A percentile compares a stretch with the other conserved stretches of the same genome.
These are phyloP conservation scores for Varanus komodoensis DNA, from an alignment of 2,113 vertebrate genomes.

Conservation along the genomic window DNA sequence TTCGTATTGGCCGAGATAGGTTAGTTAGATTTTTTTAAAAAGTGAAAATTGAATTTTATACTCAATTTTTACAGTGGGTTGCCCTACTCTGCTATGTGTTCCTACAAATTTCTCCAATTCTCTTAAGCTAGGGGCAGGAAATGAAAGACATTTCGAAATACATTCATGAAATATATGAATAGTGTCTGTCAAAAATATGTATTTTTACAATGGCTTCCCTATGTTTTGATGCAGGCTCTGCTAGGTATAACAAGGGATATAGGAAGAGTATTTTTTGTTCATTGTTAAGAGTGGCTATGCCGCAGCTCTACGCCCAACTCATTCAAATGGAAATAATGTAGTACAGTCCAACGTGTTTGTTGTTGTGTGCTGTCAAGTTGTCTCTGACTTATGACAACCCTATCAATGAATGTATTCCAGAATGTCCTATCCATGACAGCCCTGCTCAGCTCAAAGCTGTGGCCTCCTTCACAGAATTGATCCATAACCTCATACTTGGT, in stretches of 20 bases:
- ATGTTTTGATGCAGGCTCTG: conserved; percentile 13
- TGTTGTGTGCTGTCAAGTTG: too few species aligned
- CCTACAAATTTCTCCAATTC: background rate
- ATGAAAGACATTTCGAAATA: background rate
- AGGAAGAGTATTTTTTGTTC: background rate
- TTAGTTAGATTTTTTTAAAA: background rate
- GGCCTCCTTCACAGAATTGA: too few species aligned
- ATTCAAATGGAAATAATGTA: background rate
- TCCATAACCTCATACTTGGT: too few species aligned
- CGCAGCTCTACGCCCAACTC: background rate
- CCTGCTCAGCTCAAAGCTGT: too few species aligned
- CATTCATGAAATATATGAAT: background rate
- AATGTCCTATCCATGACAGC: too few species aligned
- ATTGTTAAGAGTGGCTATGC: background rate
- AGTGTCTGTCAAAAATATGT: background rate
- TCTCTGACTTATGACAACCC: too few species aligned
- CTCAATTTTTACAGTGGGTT: background rate
- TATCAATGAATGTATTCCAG: too few species aligned
- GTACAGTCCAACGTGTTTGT: background rate
- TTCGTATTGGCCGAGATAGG: background rate
- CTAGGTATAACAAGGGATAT: background rate
- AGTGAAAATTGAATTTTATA: background rate
- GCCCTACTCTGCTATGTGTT: conserved; percentile 16
- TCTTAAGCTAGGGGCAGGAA: background rate
- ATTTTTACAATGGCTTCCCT: background rate